Evolutionary conservation across 2,113 vertebrate species (phyloP).

Genomic region (Albula glossodonta): DNA sequence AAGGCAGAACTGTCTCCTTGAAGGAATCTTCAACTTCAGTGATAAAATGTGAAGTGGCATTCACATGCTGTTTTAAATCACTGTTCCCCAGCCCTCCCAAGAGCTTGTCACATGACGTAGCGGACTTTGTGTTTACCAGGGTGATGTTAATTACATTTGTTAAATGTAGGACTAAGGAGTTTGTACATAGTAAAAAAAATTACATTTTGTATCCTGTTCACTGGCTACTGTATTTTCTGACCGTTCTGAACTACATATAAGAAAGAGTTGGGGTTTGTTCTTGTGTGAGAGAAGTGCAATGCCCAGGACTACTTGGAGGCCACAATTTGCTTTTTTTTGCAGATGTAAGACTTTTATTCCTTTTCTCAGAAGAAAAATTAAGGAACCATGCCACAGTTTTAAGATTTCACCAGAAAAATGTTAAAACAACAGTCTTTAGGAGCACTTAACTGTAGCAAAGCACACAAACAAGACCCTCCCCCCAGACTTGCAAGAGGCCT

Average conservation of each 20-base stretch:
- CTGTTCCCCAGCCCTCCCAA: constrained; percentile 24
- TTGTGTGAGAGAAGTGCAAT: constrained; percentile 39
- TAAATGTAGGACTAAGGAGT: constrained; percentile 51
- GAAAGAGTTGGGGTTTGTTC: constrained; percentile 16
- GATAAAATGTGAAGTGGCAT: constrained; percentile 46
- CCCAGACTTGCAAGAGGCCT: constrained; percentile 16
- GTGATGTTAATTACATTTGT: constrained; percentile 53
- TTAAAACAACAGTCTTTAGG: constrained; percentile 23
- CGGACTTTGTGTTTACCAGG: constrained; percentile 40
- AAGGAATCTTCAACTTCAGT: constrained; percentile 41
- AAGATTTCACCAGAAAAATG: constrained; percentile 30
- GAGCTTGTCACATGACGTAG: constrained; percentile 30
- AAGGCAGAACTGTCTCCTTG: constrained; percentile 44
- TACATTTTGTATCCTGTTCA: constrained; percentile 53
- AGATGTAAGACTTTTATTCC: constrained; percentile 40
- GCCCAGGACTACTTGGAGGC: constrained; percentile 48
- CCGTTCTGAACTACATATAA: constrained; percentile 38
- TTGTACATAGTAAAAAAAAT: constrained; percentile 48
- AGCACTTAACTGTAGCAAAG: constrained; percentile 53
- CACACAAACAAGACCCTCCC: constrained; percentile 43
- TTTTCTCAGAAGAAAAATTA: constrained; percentile 46
- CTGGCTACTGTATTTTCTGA: constrained; percentile 52
- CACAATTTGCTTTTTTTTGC: constrained; percentile 43
- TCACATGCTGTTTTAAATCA: constrained; percentile 43
- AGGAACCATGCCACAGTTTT: constrained; percentile 31